Base-by-base conservation (phyloP, 2,113 vertebrate genomes). In the Gasterosteus nipponicus region DNA sequence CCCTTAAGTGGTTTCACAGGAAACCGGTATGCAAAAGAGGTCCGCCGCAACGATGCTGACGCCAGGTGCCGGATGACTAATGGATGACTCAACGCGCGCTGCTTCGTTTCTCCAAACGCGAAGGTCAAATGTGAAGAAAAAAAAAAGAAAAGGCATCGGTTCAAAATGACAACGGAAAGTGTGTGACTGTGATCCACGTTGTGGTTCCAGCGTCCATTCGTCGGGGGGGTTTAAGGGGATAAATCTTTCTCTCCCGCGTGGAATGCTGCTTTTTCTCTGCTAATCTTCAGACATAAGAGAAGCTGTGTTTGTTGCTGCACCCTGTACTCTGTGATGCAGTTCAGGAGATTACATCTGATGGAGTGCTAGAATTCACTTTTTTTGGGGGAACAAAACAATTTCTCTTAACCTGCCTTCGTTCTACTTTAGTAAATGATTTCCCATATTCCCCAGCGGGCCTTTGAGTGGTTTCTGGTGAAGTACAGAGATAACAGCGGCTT, bases 201-300 rank as follows among this genome's bases (percentile, higher is more conserved):
- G 10, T 26, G 22, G 38, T 5, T 51, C 49, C 35, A 11, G 49
- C 18, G n/a, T 62, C 54, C 49, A 15, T 41, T 68, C 66, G 66
- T 31, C 26, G 5, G 74, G 46, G 46, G 22, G 22, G 22, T 59
- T 35, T 78, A 81, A 81, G 60, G 66, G 76, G 77, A 80, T 77
- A 53, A 83, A 62, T 71, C 39, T 41, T 39, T 73, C 39, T 66
- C 44, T 58, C n/a, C 62, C 81, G 83, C 62, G 77, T 83, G 80
- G 80, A 83, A 83, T 81, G 77, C 44, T 44, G 53, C 6, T 49
- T 77, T 71, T 62, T 46, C 29, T 38, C 49, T 7, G 26, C 64
- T 80, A 83, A 83, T 80, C 77, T 80, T 41, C 54, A 42, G 54
- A 35, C 42, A 41, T 49, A 57, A 60, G 63, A n/a, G 57, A 61